Base-by-base conservation (phyloP, 2,888 invertebrate genomes). In the Schrankia costaestrigalis region DNA sequence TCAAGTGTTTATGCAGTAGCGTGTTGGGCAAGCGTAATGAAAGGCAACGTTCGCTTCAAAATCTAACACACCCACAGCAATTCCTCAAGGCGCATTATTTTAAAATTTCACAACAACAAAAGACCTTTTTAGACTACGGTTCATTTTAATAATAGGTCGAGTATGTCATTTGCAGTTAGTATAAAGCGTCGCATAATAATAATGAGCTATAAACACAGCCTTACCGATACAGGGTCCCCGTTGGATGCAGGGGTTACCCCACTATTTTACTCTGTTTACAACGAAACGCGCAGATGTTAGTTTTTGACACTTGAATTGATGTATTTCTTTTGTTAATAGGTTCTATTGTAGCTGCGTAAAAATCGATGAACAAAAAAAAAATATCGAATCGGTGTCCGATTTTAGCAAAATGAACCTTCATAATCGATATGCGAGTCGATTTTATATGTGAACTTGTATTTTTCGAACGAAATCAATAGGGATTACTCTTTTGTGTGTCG, bases 291-390 rank as follows among this genome's bases (percentile, higher is more conserved):
- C 86, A 87, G 87, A 87, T 87, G 87, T 84, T 85, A 85, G 85
- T 86, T 86, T 87, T 86, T 87, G 87, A 87, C 87, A 86, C 86
- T 83, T 57, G 74, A 81, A 84, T 87, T 86, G 85, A 87, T 87
- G 86, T 84, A 81, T 75, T 70, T 71, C 78, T 67, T 70, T 87
- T 86, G 84, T 85, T 85, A 54, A 55, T 57, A 63, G 58, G 52
- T 48, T 48, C 73, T 68, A 84, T 85, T 83, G 74, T 67, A 64
- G 60, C 66, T 56, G 67, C 58, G 71, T 70, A 76, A 81, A 81
- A 84, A 85, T 75, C 76, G 69, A 73, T 72, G 46, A 51, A 46
- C n/a, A n/a, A n/a, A 47, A 71, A 81, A 81, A 81, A 84, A 74
- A 52, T 64, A 50, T 68, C 62, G 71, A 71, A 75, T 53, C 64